Evolutionary conservation across 2,113 vertebrate species (phyloP).

Genomic region (Nycticryphes semicollaris): DNA sequence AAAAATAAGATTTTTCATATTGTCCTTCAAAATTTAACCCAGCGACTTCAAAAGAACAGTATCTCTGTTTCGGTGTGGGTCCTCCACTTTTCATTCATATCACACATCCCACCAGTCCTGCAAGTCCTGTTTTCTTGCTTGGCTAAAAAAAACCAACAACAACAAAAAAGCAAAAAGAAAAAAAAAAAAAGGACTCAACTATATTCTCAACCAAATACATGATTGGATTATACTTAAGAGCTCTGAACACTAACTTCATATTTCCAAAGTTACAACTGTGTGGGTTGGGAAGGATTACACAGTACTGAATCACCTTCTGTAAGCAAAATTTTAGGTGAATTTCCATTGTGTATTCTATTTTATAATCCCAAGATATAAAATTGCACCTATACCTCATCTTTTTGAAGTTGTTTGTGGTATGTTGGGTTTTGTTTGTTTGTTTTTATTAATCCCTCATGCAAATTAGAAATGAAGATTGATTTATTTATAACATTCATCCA

Average conservation of each 20-base stretch:
- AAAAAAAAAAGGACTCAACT: not conserved
- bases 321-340: conserved; percentile 68
- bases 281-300: conserved; percentile 53
- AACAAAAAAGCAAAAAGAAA: not conserved
- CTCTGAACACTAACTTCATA: not conserved
- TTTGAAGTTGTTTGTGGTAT: not conserved
- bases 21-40: not conserved
- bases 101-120: not conserved
- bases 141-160: not conserved
- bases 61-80: not conserved
- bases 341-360: conserved; percentile 60
- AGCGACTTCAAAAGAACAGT: not conserved
- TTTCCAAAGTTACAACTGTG: conserved; percentile 43
- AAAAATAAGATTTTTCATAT: not conserved
- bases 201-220: not conserved
- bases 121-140: not conserved
- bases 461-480: conserved; percentile 57
- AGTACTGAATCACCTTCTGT: conserved; percentile 41
- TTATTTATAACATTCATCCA: conserved; percentile 30
- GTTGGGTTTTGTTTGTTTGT: not conserved
- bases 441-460: conserved; percentile 66
- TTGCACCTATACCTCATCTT: conserved; percentile 60
- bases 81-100: not conserved
- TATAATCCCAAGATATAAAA: conserved; percentile 70
- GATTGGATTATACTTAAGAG: not conserved